Percentiles rank a stretch among this genome's conserved stretches.
Evolutionary conservation across 2,113 vertebrate species (phyloP).

Genomic region (Carassius carassius): DNA sequence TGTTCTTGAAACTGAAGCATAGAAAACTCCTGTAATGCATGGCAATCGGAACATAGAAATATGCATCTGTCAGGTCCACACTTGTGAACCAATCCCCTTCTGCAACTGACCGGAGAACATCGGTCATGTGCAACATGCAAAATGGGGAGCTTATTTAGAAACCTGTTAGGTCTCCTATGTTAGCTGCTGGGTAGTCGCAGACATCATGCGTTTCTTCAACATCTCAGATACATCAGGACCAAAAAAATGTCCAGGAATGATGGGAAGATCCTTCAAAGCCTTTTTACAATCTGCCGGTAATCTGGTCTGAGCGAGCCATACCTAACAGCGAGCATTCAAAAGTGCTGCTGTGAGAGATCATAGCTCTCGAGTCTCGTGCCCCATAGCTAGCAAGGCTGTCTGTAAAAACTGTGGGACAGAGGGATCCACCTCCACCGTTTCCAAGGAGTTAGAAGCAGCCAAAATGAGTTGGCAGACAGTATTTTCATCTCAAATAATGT

Average conservation of each 20-base stretch:
- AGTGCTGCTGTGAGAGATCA: no score
- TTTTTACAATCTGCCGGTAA: not conserved
- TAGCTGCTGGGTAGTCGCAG: not conserved
- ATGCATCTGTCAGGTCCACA: no score
- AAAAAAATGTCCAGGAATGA: not conserved
- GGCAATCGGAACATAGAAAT: no score
- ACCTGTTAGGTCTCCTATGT: not conserved
- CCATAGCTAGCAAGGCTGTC: no score
- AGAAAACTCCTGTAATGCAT: no score
- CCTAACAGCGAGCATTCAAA: not conserved
- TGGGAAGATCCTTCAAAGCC: not conserved
- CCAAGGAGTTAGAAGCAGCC: not conserved
- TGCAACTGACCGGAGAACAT: not conserved
- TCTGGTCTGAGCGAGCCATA: not conserved
- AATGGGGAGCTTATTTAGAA: not conserved
- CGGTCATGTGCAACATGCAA: not conserved
- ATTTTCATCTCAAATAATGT: not conserved
- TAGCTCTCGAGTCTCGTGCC: no score
- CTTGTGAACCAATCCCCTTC: not conserved
- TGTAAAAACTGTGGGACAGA: no score
- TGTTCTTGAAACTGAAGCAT: no score
- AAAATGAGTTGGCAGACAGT: not conserved
- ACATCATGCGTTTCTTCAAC: not conserved
- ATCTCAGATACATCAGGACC: not conserved
- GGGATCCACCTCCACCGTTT: not conserved